Percentiles rank a stretch among this genome's conserved stretches.
Evolutionary conservation across 2,113 vertebrate species (phyloP).

Genomic region (Dendropsophus ebraccatus): DNA sequence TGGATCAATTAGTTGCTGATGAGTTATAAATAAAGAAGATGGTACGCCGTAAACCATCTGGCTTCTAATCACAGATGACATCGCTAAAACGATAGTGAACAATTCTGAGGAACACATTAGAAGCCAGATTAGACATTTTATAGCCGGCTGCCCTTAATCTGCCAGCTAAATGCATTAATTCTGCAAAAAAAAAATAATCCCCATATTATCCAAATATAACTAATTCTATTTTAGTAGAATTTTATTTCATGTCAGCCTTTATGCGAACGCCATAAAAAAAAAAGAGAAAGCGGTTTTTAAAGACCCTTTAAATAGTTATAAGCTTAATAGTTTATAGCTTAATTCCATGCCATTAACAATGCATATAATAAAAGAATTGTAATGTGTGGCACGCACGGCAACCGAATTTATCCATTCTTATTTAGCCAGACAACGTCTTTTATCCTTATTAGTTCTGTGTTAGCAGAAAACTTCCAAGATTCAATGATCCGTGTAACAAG

Average conservation of each 20-base stretch:
- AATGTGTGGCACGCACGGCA: conserved; percentile 4
- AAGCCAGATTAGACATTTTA: conserved; percentile 43
- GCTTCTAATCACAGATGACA: conserved; percentile 57
- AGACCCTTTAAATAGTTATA: conserved; percentile 34
- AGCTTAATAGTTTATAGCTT: too few relatives aligned
- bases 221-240: conserved; percentile 34
- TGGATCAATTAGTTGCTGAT: conserved; percentile 12
- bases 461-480: not conserved
- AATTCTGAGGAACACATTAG: conserved; percentile 56
- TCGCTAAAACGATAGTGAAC: conserved; percentile 58
- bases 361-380: conserved; percentile 22
- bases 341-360: conserved; percentile 12
- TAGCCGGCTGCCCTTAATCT: not conserved
- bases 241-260: conserved; percentile 2
- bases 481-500: not conserved
- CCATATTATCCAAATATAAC: conserved; percentile 25
- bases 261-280: conserved; percentile 11
- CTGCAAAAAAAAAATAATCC: not conserved
- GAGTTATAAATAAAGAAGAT: conserved; percentile 59
- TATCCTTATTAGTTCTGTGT: conserved; percentile 3
- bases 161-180: not conserved
- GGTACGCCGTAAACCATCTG: conserved; percentile 59
- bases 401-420: not conserved
- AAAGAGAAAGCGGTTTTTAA: conserved; percentile 6
- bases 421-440: conserved; percentile 14